These are phyloP conservation scores for Pithys albifrons DNA, from an alignment of 2,113 vertebrate genomes.

Conservation along the genomic window DNA sequence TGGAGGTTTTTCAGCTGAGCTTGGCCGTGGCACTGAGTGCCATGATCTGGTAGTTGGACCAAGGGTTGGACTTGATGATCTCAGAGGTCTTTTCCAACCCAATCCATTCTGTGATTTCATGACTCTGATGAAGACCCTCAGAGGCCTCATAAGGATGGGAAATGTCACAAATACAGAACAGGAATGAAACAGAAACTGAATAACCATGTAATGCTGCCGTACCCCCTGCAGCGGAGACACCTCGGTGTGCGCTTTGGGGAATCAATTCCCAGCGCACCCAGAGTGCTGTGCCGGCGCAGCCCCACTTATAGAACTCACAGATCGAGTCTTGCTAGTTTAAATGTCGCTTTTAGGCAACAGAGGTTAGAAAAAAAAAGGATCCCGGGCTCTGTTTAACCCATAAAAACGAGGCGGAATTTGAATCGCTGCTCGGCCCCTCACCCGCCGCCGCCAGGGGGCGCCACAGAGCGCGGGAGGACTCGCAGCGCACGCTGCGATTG, in stretches of 20 bases:
- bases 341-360: not conserved
- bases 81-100: no score
- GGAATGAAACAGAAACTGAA: not conserved
- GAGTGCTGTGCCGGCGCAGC: no score
- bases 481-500: not conserved
- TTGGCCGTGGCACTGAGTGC: no score
- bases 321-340: not conserved
- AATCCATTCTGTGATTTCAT: no score
- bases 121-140: no score
- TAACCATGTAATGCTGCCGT: not conserved
- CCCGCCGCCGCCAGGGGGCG: not conserved
- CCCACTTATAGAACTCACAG: not conserved
- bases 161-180: not conserved
- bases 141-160: not conserved
- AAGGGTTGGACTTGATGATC: no score
- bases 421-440: no score
- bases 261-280: not conserved
- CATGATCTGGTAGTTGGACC: no score
- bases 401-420: not conserved
- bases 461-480: rapidly evolving
- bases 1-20: no score
- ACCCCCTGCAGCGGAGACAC: not conserved
- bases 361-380: not conserved
- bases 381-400: not conserved
- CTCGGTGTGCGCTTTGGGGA: no score